Conservation (phyloP, 2,888 invertebrate species). For the Terebella lapidaria region DNA sequence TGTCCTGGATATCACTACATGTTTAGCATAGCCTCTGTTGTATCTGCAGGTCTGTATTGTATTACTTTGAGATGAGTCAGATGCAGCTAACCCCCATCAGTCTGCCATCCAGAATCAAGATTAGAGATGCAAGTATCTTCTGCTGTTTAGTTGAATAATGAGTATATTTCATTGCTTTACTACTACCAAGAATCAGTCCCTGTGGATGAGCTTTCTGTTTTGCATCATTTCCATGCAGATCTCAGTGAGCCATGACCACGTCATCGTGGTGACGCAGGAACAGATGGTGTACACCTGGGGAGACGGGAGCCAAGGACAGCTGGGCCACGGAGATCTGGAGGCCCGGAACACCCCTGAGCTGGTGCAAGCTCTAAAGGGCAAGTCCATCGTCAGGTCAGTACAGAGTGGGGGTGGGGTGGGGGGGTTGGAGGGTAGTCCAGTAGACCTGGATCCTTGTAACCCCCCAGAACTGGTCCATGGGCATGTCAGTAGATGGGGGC, state of each 20-base stretch:
- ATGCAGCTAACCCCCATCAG: conserved; percentile 37
- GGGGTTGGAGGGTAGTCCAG: too few species aligned
- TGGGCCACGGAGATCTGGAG: conserved; percentile 57
- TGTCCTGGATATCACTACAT: too few species aligned
- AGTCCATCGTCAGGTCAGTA: conserved; percentile 58
- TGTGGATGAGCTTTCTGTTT: too few species aligned
- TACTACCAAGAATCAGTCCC: too few species aligned
- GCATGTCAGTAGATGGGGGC: too few species aligned
- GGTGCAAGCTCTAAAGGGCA: conserved; percentile 62
- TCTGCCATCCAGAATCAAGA: conserved; percentile 46
- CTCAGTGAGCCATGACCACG: conserved; percentile 50
- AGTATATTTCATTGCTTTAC: too few species aligned
- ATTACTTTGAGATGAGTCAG: conserved; percentile 44
- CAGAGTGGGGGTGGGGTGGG: too few species aligned
- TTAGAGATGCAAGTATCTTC: conserved; percentile 50
- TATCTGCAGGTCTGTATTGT: conserved; percentile 46
- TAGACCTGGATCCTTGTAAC: too few species aligned
- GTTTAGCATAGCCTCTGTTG: too few species aligned
- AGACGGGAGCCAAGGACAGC: conserved; percentile 63
- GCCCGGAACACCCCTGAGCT: conserved; percentile 60
- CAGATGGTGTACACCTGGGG: conserved; percentile 68
- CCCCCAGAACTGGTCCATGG: too few species aligned
- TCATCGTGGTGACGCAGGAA: conserved; percentile 57
- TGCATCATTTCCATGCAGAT: conserved; percentile 36
- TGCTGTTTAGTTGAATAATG: too few species aligned